These are phyloP conservation scores for Oligia latruncula DNA, from an alignment of 2,888 invertebrate genomes.

Conservation along the genomic window DNA sequence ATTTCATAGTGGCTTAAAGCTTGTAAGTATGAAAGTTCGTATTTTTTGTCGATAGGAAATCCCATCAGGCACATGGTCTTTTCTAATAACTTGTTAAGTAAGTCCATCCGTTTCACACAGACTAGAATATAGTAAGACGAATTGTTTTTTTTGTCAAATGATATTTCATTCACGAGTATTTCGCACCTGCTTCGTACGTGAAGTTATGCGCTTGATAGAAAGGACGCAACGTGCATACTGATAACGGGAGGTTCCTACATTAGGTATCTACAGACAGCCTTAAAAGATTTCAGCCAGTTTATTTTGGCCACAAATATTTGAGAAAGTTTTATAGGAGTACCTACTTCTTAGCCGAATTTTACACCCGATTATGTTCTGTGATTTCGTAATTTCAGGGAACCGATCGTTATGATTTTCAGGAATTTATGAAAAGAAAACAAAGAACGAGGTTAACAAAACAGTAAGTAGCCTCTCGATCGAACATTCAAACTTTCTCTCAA, in stretches of 20 bases:
- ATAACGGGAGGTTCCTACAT: constrained; percentile 53
- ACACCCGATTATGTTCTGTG: neutral
- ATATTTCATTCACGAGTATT: constrained; percentile 63
- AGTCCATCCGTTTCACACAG: constrained; percentile 24
- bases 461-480: constrained; percentile 28
- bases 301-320: constrained; percentile 38
- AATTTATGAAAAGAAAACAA: constrained; percentile 18
- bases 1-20: neutral
- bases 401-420: constrained; percentile 14
- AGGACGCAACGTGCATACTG: constrained; percentile 74
- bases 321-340: constrained; percentile 18
- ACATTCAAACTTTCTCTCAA: constrained; percentile 59
- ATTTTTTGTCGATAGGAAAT: no score
- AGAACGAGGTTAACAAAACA: constrained; percentile 31
- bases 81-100: constrained; percentile 24
- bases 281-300: constrained; percentile 46
- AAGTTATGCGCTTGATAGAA: constrained; percentile 74
- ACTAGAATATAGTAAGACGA: constrained; percentile 9
- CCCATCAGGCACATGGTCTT: neutral
- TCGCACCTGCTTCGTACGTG: constrained; percentile 80
- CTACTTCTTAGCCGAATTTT: neutral
- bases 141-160: constrained; percentile 26
- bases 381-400: constrained; percentile 11
- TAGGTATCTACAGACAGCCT: constrained; percentile 16
- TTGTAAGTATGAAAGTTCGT: neutral